Evolutionary conservation across 64 coral and sea anemone genomes (phyloP), one percentile per base, ranked within the genome.

Genomic region (Catalaphyllia jardinei): DNA sequence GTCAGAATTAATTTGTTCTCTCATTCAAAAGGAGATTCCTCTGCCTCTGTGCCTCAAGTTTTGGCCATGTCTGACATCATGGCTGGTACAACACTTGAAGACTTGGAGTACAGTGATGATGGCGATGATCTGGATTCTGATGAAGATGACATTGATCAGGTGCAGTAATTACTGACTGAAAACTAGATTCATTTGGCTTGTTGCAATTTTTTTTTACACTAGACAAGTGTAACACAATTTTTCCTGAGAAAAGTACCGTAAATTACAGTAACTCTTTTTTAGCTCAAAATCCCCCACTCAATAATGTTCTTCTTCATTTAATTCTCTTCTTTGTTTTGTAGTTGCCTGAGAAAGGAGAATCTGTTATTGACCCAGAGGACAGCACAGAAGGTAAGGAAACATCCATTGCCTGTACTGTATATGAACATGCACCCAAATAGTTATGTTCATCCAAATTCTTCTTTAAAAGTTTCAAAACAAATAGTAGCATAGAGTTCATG

Each of bases 91-190:
- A 80, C 79, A 20, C 91, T 96, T 29, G 94, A 96, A 87, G 94
- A 96, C 62, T 38, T 96, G 10, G 95, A 96, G 72, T 83, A 87
- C 38, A 93, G 76, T 67, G 95, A 96, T 88, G 80, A 86, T 31
- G 94, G 85, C 64, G 42, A 76, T 73, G 73, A 62, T 31, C 49
- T 79, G 8, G 75, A 86, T 65, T 72, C 52, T 55, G 78, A 74
- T 69, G 64, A 74, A 71, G 29, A 59, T 17, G 28, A 77, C 61
- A 52, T 61, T 88, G 89, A 90, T 74, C 35, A 81, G 86, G 86
- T 51, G 1, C 13, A n/a, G n/a, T 73, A 19, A 16, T 8, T n/a
- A n/a, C n/a, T 12, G 29, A 1, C 42, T 46, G 3, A 46, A 46
- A 46, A 46, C 42, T 46, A 8, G 5, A 46, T 46, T 46, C 60